phyloP scores from a whole-genome alignment of 2,888 invertebrate genomes.

The Eilema sororculum region DNA sequence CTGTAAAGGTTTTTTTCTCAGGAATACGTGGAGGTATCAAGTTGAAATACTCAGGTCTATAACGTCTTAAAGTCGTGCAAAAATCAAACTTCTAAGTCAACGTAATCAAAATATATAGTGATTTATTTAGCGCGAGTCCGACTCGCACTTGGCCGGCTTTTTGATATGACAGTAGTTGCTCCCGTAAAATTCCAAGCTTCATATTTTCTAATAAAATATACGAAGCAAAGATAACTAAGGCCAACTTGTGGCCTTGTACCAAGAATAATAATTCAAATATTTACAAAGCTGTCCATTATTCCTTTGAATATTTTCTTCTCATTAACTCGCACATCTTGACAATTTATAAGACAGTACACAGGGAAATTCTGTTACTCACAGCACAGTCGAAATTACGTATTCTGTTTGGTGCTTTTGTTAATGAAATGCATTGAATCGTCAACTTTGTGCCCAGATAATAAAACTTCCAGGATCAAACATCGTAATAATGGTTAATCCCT shows the following conservation, averaged over 20 bases:
- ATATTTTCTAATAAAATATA: too few species aligned
- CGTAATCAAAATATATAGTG: too few species aligned
- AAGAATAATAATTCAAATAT: neutral
- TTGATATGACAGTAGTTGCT: too few species aligned
- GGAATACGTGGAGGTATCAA: too few species aligned
- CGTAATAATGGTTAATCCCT: slow-evolving; percentile 45
- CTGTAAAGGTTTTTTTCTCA: too few species aligned
- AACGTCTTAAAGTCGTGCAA: too few species aligned
- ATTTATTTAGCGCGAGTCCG: too few species aligned
- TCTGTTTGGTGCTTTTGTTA: slow-evolving; percentile 46
- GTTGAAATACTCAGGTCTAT: too few species aligned
- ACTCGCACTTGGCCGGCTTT: too few species aligned
- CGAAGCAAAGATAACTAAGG: too few species aligned
- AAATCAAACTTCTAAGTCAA: too few species aligned
- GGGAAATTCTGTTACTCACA: slow-evolving; percentile 13
- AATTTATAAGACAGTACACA: slow-evolving; percentile 6
- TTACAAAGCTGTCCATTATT: neutral
- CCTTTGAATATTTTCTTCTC: slow-evolving; percentile 5
- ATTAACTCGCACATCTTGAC: neutral
- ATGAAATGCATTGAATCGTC: slow-evolving; percentile 53
- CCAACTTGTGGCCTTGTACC: neutral
- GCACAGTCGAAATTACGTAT: slow-evolving; percentile 40
- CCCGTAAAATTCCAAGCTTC: too few species aligned
- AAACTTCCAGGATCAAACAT: slow-evolving; percentile 51
- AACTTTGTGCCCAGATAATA: slow-evolving; percentile 52